These are phyloP conservation scores for Panurus biarmicus DNA, from an alignment of 2,113 vertebrate genomes.

Conservation along the genomic window DNA sequence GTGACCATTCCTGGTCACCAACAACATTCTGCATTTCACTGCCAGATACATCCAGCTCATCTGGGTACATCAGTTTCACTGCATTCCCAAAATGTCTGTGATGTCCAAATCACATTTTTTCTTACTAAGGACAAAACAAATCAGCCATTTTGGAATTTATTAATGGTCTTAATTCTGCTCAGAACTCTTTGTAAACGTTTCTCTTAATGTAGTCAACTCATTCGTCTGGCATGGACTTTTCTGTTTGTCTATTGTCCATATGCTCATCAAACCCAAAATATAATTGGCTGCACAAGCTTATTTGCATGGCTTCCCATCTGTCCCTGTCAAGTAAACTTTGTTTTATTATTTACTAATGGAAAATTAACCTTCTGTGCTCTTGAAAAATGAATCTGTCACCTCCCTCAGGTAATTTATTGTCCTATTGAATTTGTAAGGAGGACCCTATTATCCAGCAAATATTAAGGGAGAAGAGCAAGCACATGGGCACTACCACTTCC, in stretches of 20 bases:
- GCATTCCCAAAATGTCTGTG: neutral
- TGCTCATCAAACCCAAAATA: neutral
- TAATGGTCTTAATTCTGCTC: neutral
- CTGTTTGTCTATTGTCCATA: neutral
- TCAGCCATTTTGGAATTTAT: neutral
- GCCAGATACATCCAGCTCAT: neutral
- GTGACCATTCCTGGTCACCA: neutral
- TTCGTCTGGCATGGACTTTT: neutral
- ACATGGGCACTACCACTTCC: neutral
- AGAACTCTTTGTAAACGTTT: neutral
- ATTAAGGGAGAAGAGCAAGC: neutral
- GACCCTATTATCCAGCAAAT: neutral
- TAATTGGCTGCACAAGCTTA: neutral
- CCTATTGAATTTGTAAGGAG: neutral
- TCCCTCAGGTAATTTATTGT: neutral
- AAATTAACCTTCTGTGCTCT: constrained; percentile 29
- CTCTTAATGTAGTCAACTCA: neutral
- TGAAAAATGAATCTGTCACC: neutral
- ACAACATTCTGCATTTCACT: neutral
- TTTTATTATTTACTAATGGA: constrained; percentile 1
- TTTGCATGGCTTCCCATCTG: constrained; percentile 16
- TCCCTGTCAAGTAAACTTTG: neutral
- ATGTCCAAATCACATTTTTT: neutral
- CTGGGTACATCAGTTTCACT: neutral
- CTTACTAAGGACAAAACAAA: neutral